Conservation (phyloP, 2,888 invertebrate species). For the Polydesmus complanatus region DNA sequence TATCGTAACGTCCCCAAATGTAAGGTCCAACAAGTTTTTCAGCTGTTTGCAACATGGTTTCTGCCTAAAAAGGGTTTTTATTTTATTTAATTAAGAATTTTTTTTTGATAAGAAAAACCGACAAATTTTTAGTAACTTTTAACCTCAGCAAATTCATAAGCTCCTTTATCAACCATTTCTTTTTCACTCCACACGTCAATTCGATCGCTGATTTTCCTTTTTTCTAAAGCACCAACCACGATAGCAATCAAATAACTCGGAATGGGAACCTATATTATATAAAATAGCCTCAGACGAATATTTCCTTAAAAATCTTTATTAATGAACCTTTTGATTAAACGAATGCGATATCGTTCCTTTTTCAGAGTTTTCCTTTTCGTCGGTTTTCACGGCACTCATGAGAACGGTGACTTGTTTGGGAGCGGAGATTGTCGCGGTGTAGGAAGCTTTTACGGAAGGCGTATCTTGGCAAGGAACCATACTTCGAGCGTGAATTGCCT, state of each 20-base stretch:
- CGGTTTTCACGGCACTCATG: slow-evolving; percentile 67
- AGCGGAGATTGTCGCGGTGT: slow-evolving; percentile 57
- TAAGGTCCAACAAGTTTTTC: slow-evolving; percentile 76
- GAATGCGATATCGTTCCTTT: slow-evolving; percentile 37
- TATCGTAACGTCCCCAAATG: slow-evolving; percentile 79
- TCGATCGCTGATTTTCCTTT: slow-evolving; percentile 57
- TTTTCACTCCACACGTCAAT: slow-evolving; percentile 82
- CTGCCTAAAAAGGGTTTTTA: slow-evolving; percentile 41
- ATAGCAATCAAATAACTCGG: slow-evolving; percentile 82
- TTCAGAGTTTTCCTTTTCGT: slow-evolving; percentile 31
- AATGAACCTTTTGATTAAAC: slow-evolving; percentile 40
- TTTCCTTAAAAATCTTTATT: background rate
- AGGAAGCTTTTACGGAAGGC: slow-evolving; percentile 74
- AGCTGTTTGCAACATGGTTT: slow-evolving; percentile 63
- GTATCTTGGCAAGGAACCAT: slow-evolving; percentile 86
- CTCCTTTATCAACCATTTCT: slow-evolving; percentile 63
- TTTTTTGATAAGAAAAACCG: background rate
- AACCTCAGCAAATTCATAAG: slow-evolving; percentile 70
- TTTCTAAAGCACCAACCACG: slow-evolving; percentile 66
- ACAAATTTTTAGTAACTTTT: background rate
- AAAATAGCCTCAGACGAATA: background rate
- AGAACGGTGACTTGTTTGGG: slow-evolving; percentile 61
- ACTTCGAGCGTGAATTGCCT: slow-evolving; percentile 79
- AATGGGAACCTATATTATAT: slow-evolving; percentile 59
- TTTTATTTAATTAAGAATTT: background rate